Conservation (phyloP, 2,113 vertebrate genomes). For the Takifugu flavidus region DNA sequence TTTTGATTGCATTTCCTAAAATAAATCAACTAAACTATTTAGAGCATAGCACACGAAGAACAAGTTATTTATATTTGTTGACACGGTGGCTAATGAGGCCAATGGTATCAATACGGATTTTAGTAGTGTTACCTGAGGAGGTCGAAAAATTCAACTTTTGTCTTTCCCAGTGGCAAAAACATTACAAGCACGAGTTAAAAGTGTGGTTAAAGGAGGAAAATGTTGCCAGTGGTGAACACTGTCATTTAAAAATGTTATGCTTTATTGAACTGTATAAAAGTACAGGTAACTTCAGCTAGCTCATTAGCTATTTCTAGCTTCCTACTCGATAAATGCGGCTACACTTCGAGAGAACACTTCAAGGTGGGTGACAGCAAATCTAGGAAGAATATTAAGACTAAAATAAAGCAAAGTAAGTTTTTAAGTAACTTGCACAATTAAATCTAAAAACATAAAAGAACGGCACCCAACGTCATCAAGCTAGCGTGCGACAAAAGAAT, state of each 20-base stretch:
- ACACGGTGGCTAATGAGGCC: too few species aligned
- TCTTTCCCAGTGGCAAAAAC: slow-evolving; percentile 7
- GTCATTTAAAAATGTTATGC: not conserved
- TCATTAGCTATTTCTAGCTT: slow-evolving; percentile 14
- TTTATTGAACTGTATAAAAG: not conserved
- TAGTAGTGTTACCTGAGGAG: slow-evolving; percentile 35
- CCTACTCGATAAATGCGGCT: not conserved
- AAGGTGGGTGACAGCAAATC: not conserved
- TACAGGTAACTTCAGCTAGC: not conserved
- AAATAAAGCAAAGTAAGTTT: not conserved
- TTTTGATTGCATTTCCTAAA: too few species aligned
- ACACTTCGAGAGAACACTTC: not conserved
- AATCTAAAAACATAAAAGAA: not conserved
- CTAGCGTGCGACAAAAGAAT: not conserved
- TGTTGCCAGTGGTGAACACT: not conserved
- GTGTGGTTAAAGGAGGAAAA: not conserved
- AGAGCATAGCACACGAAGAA: too few species aligned
- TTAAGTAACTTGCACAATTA: not conserved
- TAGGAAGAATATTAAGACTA: too few species aligned
- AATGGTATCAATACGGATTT: too few species aligned
- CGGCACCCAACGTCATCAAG: not conserved
- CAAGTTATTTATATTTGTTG: too few species aligned
- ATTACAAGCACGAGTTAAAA: not conserved
- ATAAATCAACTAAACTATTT: too few species aligned
- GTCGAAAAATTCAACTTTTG: slow-evolving; percentile 7